These are phyloP conservation scores for Tipula lateralis DNA, from an alignment of 2,888 invertebrate genomes.

Conservation along the genomic window DNA sequence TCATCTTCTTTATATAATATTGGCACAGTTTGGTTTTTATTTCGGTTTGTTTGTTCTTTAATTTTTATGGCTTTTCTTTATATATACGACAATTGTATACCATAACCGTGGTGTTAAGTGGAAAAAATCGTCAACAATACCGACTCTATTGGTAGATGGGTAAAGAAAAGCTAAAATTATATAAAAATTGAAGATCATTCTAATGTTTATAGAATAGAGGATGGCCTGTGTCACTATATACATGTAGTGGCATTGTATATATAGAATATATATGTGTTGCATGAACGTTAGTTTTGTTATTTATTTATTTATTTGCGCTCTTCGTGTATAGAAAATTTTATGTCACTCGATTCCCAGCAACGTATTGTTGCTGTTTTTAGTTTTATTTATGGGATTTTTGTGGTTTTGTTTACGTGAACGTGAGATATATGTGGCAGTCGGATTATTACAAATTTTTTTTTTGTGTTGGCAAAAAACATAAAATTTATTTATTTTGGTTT, in stretches of 20 bases:
- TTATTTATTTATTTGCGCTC: not conserved
- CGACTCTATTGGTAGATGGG: not conserved
- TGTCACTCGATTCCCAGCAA: not conserved
- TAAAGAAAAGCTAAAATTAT: not conserved
- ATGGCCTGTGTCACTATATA: not conserved
- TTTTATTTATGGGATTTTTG: conserved; percentile 1
- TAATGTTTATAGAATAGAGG: not conserved
- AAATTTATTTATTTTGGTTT: not conserved
- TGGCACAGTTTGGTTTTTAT: conserved; percentile 24
- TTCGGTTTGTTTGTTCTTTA: conserved; percentile 19
- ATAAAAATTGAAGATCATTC: conserved; percentile 6
- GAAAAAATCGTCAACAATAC: not conserved
- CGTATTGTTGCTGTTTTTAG: not conserved
- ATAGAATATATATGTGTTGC: not conserved
- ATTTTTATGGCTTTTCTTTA: not conserved
- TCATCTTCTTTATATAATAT: not conserved
- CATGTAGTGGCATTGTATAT: not conserved
- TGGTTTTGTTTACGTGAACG: conserved; percentile 7
- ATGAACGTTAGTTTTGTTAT: not conserved
- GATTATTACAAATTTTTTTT: not conserved
- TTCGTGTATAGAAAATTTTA: not conserved
- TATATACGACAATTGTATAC: not conserved
- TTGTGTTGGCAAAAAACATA: not conserved
- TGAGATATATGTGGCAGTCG: not conserved
- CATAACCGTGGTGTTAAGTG: conserved; percentile 5